Base-by-base conservation (phyloP, 2,888 invertebrate genomes). In the Epinotia brunnichana region DNA sequence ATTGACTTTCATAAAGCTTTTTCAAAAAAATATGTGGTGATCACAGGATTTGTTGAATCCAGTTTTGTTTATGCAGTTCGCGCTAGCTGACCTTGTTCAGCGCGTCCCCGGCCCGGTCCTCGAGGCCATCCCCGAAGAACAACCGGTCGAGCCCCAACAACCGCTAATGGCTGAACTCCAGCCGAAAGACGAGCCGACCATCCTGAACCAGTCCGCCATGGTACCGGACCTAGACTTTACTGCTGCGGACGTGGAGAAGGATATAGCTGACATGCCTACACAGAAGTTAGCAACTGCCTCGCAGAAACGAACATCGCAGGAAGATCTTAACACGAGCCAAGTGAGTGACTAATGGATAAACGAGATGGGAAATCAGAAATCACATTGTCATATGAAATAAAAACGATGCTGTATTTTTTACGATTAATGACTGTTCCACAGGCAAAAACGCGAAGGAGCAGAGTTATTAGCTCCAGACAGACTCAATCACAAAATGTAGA, bases 221-320 rank as follows among this genome's bases (percentile, higher is more conserved):
- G 73, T 78, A 0, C 63, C 75, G 2, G 77, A 77, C 29, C 71
- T 59, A 0, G 78, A 77, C 5, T 41, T 41, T 5, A 64, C 77
- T 5, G 66, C 66, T 10, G 64, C 77, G 1, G 77, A 76, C 17
- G 74, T 74, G 0, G 74, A 67, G 2, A 69, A 80, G 29, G 89
- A 89, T 53, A 81, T 88, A 67, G 73, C 84, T 0, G 85, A 89
- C 0, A 70, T 89, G 66, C 83, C 82, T 0, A 90, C 91, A 11
- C 92, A 91, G 74, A 86, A 85, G 44, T 64, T 91, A 19, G 77
- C 81, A 24, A 81, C 82, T 0, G 35, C 82, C 0, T 83, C 85
- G 1, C 81, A 81, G 44, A 74, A 77, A 56, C 70, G 76, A 2
- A 75, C 78, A 86, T 86, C 74, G 80, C 86, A 1, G 63, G 77